These are phyloP conservation scores for Heteromormyrus szaboi DNA, from an alignment of 2,797 vertebrate genomes.

Conservation along the genomic window DNA sequence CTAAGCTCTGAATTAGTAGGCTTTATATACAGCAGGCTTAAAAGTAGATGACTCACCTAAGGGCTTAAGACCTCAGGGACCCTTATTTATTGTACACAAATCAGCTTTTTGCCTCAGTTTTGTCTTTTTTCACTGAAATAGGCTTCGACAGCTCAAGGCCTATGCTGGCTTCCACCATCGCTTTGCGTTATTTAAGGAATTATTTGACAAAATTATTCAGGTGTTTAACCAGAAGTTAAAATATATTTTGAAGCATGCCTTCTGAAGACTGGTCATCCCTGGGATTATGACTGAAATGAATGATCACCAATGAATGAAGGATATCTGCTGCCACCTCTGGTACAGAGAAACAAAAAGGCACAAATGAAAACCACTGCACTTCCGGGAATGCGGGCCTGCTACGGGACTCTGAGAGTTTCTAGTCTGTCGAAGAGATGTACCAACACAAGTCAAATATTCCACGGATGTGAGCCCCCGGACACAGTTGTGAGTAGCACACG, in stretches of 20 bases:
- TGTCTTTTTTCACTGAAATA: background rate
- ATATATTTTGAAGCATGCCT: background rate
- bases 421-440: background rate
- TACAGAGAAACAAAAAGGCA: background rate
- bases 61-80: constrained; percentile 38
- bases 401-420: background rate
- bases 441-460: constrained; percentile 8
- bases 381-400: background rate
- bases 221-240: background rate
- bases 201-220: background rate
- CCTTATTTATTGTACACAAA: constrained; percentile 40
- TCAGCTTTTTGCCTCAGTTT: constrained; percentile 30
- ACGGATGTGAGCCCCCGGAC: constrained; percentile 18
- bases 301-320: background rate
- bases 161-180: background rate
- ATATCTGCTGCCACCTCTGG: background rate
- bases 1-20: constrained; percentile 42
- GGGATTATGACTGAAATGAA: background rate
- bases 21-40: constrained; percentile 44
- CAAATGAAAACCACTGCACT: background rate
- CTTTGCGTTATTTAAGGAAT: background rate
- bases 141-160: background rate
- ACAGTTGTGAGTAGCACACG: constrained; percentile 15
- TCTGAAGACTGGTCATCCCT: background rate
- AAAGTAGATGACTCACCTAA: constrained; percentile 39